phyloP scores from a whole-genome alignment of 2,113 vertebrate species.

The Orientallactaga bullata region DNA sequence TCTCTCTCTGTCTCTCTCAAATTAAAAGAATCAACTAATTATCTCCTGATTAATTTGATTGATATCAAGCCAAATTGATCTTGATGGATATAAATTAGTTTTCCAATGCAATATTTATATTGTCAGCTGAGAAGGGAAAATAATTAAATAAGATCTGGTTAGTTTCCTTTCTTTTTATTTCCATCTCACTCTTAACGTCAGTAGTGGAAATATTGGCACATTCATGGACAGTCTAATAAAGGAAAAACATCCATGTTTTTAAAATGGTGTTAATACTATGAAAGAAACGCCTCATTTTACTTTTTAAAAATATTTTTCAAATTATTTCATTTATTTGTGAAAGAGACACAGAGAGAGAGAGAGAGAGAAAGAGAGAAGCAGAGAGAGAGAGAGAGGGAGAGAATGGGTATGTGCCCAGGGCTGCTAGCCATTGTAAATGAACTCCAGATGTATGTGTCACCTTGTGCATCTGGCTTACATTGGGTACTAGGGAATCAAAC shows the following conservation, averaged over 20 bases:
- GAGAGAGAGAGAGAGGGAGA: too few relatives aligned
- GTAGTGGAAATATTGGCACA: not conserved
- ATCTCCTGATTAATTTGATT: conserved; percentile 26
- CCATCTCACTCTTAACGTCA: not conserved
- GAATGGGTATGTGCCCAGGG: too few relatives aligned
- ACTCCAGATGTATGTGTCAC: too few relatives aligned
- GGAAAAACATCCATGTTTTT: not conserved
- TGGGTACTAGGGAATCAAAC: too few relatives aligned
- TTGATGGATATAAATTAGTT: not conserved
- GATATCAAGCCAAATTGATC: conserved; percentile 22
- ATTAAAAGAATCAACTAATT: conserved; percentile 11
- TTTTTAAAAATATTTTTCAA: not conserved
- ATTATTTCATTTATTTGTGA: too few relatives aligned
- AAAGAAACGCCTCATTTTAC: not conserved
- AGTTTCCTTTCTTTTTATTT: conserved; percentile 4
- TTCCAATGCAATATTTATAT: conserved; percentile 2
- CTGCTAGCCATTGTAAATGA: too few relatives aligned
- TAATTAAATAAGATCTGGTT: conserved; percentile 7
- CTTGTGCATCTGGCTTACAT: too few relatives aligned
- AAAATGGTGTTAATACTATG: not conserved
- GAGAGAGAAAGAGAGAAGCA: too few relatives aligned
- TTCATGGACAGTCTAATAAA: not conserved
- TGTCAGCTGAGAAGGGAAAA: conserved; percentile 21
- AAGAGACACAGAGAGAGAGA: too few relatives aligned
- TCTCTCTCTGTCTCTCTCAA: too few relatives aligned